Evolutionary conservation across 2,888 invertebrate genomes (phyloP).

Genomic region (Steromphala cineraria): DNA sequence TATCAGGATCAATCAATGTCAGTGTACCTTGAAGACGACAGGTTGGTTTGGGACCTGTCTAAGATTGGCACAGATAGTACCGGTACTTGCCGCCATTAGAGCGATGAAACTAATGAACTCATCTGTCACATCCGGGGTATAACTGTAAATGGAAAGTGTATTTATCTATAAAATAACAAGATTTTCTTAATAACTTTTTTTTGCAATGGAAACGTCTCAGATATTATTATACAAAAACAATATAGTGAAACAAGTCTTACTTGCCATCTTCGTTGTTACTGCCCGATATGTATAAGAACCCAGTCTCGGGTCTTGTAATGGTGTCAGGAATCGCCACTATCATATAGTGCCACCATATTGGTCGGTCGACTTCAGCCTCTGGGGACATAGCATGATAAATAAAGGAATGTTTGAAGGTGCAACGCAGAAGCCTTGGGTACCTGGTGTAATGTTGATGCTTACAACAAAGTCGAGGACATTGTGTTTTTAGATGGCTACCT

Average conservation of each 20-base stretch:
- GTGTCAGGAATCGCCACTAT: constrained; percentile 35
- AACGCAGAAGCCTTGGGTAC: too few relatives aligned
- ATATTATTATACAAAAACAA: too few relatives aligned
- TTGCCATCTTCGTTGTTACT: constrained; percentile 22
- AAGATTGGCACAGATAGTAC: constrained; percentile 49
- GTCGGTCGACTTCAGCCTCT: constrained; percentile 36
- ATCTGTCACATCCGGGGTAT: constrained; percentile 35
- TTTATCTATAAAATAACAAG: neutral
- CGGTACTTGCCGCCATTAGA: constrained; percentile 48
- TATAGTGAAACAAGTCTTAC: neutral
- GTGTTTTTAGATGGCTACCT: too few relatives aligned
- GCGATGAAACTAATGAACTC: constrained; percentile 45
- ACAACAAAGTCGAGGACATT: too few relatives aligned
- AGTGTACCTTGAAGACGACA: constrained; percentile 52
- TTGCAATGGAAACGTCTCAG: too few relatives aligned
- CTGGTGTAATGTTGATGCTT: too few relatives aligned
- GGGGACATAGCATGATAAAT: neutral
- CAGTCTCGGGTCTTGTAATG: constrained; percentile 34
- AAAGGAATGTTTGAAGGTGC: too few relatives aligned
- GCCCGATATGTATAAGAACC: constrained; percentile 37
- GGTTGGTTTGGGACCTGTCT: constrained; percentile 63
- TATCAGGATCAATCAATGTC: neutral
- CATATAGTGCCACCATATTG: constrained; percentile 50
- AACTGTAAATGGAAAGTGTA: neutral
- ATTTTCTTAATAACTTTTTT: too few relatives aligned